Conservation (phyloP, 2,113 vertebrate species). For the Lanius collurio region DNA sequence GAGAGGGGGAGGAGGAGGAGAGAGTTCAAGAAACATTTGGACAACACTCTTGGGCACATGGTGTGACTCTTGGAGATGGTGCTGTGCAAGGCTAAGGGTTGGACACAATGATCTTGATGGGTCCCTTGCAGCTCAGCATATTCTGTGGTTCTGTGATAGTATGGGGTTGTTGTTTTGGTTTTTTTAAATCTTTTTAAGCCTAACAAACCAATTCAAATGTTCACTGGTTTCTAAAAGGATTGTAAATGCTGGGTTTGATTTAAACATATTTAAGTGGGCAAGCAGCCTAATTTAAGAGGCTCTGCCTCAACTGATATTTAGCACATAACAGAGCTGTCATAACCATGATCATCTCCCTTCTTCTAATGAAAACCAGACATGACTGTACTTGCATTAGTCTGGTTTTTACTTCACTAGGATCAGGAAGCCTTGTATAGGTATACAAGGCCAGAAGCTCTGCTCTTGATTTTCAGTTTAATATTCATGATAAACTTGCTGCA, state of each 20-base stretch:
- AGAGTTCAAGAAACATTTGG: not conserved
- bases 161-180: fast-evolving
- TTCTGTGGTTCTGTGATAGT: not conserved
- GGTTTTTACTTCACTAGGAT: not conserved
- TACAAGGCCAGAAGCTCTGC: not conserved
- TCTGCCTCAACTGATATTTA: not conserved
- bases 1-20: not conserved
- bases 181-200: not conserved
- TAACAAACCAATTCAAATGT: not conserved
- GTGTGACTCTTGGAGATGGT: not conserved
- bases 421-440: not conserved
- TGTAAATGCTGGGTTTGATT: not conserved
- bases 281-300: not conserved
- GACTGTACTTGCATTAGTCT: fast-evolving
- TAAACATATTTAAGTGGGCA: not conserved
- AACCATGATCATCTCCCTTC: not conserved
- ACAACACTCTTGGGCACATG: not conserved
- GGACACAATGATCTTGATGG: no score
- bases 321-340: not conserved
- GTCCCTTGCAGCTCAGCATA: not conserved
- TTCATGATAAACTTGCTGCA: not conserved
- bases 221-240: not conserved
- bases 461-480: not conserved
- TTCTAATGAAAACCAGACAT: not conserved
- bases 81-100: not conserved